A percentile compares a stretch with the other conserved stretches of the same genome.
phyloP scores from a whole-genome alignment of 2,797 vertebrate species.

The Hapalemur alaotrensis region DNA sequence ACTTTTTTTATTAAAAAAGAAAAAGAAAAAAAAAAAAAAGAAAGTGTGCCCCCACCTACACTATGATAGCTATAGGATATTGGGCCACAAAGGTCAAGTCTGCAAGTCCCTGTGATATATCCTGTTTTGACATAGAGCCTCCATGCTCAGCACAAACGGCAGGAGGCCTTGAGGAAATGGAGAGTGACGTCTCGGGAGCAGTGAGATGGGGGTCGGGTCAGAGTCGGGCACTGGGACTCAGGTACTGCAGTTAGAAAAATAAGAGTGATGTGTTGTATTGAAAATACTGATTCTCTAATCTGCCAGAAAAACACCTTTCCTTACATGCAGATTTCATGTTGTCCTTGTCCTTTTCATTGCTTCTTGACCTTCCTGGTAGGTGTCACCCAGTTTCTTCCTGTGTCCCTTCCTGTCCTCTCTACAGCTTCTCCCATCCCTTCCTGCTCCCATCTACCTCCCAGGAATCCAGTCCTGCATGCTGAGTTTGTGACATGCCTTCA shows the following conservation, averaged over 20 bases:
- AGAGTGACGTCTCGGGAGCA: neutral
- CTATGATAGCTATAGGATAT: conserved; percentile 36
- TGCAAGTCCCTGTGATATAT: neutral
- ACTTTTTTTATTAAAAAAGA: conserved; percentile 70
- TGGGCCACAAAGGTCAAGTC: conserved; percentile 36
- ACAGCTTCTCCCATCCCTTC: neutral
- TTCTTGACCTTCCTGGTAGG: conserved; percentile 44
- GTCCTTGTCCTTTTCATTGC: conserved; percentile 46
- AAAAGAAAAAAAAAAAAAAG: conserved; percentile 47
- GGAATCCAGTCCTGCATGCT: conserved; percentile 66
- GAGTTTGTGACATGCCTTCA: conserved; percentile 59
- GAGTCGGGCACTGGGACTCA: neutral
- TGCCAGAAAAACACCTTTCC: conserved; percentile 47
- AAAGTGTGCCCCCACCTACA: neutral
- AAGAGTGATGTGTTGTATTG: neutral
- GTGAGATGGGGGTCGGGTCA: neutral
- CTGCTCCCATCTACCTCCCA: conserved; percentile 50
- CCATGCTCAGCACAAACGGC: conserved; percentile 8
- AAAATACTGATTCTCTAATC: neutral
- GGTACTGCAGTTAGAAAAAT: conserved; percentile 7
- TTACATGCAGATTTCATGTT: neutral
- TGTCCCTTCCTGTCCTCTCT: neutral
- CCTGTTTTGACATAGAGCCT: conserved; percentile 39
- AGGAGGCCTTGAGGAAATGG: neutral
- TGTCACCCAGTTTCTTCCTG: neutral